These are phyloP conservation scores for Uria lomvia DNA, from an alignment of 2,113 vertebrate genomes.

Conservation along the genomic window DNA sequence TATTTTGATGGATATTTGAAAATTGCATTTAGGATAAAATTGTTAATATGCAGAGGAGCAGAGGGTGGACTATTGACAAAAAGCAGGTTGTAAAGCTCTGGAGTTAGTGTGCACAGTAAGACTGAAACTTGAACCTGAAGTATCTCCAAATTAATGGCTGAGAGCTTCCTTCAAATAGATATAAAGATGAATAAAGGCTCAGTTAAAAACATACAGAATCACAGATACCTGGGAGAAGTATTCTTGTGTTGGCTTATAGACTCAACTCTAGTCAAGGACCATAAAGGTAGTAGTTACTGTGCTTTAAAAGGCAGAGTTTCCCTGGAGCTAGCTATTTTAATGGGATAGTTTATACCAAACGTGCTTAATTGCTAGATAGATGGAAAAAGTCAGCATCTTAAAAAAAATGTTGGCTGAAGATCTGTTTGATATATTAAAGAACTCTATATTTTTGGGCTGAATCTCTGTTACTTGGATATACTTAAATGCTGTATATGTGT, in stretches of 20 bases:
- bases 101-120: not conserved
- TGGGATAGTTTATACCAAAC: not conserved
- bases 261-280: not conserved
- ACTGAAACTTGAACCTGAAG: not conserved
- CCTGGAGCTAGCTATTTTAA: not conserved
- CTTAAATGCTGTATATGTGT: not conserved
- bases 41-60: not conserved
- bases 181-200: not conserved
- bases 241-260: not conserved
- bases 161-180: not conserved
- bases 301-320: not conserved
- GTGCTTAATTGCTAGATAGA: not conserved
- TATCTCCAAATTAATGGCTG: not conserved
- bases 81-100: not conserved
- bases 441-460: not conserved
- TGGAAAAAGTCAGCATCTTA: not conserved
- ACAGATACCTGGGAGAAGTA: not conserved
- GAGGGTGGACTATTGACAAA: not conserved
- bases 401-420: not conserved
- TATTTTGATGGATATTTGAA: not conserved
- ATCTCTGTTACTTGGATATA: not conserved
- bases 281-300: not conserved
- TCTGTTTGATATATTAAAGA: not conserved
- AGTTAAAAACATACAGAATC: not conserved
- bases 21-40: not conserved